Base-by-base conservation (phyloP, 2,888 invertebrate genomes). In the Cephus spinipes region DNA sequence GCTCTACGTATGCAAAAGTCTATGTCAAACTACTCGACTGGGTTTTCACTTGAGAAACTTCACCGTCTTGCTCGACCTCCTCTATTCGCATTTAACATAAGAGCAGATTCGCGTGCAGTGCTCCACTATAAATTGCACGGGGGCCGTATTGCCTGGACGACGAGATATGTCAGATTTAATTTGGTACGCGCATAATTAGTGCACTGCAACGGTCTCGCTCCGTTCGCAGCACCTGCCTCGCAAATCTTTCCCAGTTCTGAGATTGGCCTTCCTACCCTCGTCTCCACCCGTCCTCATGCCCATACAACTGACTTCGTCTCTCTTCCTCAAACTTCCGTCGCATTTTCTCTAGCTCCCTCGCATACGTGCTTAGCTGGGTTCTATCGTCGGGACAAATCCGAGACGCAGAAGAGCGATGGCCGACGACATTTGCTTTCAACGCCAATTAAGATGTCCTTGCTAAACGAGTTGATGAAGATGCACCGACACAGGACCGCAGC, bases 221-320 rank as follows among this genome's bases (percentile, higher is more conserved):
- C 78, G 87, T 80, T 90, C 90, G 88, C 89, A 89, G 90, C 91
- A 91, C 91, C 91, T 91, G 91, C 84, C 87, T 78, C 82, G 79
- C 80, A 81, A 82, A 83, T 83, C 83, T 84, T 79, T 82, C 81
- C 77, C 79, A 76, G 74, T 80, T 73, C 81, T 78, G 80, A 73
- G 80, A 81, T 75, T 74, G 79, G 77, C 76, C 76, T 80, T 77
- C 76, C 77, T 80, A 77, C 73, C 75, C 76, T 73, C 79, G 32
- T 69, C 76, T 71, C 73, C 73, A 30, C 69, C 74, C 77, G 75
- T 80, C 77, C 78, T 73, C 77, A 69, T 23, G 69, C 69, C 68
- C 69, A 40, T 31, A 40, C 73, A 73, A 77, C 75, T 78, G 74
- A 74, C 36, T 71, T 76, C 36, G 74, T 79, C 76, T 77, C 73